A percentile compares a stretch with the other conserved stretches of the same genome.
Evolutionary conservation across 2,113 vertebrate species (phyloP).

Genomic region (Tonatia bakeri): DNA sequence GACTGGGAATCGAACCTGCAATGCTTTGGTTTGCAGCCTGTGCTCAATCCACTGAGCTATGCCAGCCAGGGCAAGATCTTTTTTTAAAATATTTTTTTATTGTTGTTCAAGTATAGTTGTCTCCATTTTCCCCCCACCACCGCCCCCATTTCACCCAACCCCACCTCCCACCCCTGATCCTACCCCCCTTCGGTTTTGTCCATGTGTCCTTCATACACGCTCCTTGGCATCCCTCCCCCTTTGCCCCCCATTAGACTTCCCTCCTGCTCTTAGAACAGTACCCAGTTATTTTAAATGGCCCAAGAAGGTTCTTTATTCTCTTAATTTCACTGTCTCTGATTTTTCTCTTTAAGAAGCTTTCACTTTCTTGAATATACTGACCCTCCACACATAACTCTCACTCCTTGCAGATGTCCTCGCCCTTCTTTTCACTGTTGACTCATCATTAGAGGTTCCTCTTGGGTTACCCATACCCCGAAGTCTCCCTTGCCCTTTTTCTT

Average conservation of each 20-base stretch:
- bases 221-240: too few relatives aligned
- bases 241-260: neutral
- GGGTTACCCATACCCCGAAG: neutral
- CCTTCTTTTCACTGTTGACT: neutral
- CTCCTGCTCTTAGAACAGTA: neutral
- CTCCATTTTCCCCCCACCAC: too few relatives aligned
- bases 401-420: neutral
- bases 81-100: neutral
- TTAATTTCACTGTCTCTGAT: neutral
- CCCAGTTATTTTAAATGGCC: neutral
- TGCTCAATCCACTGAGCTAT: too few relatives aligned
- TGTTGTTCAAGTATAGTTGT: too few relatives aligned
- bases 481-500: neutral
- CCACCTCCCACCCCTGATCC: too few relatives aligned
- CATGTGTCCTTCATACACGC: too few relatives aligned
- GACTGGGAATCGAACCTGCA: too few relatives aligned
- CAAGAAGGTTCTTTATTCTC: neutral
- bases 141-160: too few relatives aligned
- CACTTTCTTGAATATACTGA: neutral
- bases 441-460: neutral
- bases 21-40: too few relatives aligned
- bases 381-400: neutral
- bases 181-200: too few relatives aligned
- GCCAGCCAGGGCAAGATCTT: too few relatives aligned
- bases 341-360: neutral